Conservation (phyloP, 2,797 vertebrate genomes). For the Thunnus albacares region DNA sequence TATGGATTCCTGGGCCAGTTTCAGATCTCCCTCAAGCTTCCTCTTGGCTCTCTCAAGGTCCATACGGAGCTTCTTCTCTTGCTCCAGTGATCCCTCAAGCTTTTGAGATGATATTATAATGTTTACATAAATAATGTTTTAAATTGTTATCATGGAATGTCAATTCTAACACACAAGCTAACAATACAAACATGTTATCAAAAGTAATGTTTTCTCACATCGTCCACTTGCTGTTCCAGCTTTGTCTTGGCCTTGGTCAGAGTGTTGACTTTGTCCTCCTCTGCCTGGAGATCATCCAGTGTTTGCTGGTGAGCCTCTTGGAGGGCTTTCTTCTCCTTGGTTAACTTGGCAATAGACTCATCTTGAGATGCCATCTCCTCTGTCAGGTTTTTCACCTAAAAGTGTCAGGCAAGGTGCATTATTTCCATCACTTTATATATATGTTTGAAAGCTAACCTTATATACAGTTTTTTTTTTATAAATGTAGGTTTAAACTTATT, state of each 20-base stretch:
- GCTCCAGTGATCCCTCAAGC: too few relatives aligned
- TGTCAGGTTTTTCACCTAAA: constrained; percentile 88
- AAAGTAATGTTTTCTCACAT: constrained; percentile 77
- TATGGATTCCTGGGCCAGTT: constrained; percentile 88
- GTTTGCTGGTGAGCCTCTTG: constrained; percentile 87
- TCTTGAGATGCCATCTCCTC: constrained; percentile 88
- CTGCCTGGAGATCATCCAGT: constrained; percentile 88
- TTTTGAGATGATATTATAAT: constrained; percentile 59
- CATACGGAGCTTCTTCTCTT: too few relatives aligned
- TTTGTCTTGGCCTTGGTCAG: constrained; percentile 89
- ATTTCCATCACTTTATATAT: too few relatives aligned
- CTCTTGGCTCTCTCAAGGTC: too few relatives aligned
- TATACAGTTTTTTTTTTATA: too few relatives aligned
- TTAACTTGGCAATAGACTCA: constrained; percentile 85
- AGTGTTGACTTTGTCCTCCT: constrained; percentile 90
- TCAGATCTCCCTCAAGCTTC: constrained; percentile 88
- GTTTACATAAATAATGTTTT: too few relatives aligned
- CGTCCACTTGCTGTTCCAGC: constrained; percentile 90
- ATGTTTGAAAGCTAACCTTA: too few relatives aligned
- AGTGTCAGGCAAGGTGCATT: too few relatives aligned
- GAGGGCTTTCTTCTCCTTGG: constrained; percentile 85
- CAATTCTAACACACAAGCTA: too few relatives aligned
- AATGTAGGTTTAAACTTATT: too few relatives aligned
- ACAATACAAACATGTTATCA: too few relatives aligned
- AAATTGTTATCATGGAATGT: too few relatives aligned